A percentile compares a stretch with the other conserved stretches of the same genome.
These are phyloP conservation scores for Drosophila willistoni DNA, from an alignment of 1,140 invertebrate genomes.

Conservation along the genomic window DNA sequence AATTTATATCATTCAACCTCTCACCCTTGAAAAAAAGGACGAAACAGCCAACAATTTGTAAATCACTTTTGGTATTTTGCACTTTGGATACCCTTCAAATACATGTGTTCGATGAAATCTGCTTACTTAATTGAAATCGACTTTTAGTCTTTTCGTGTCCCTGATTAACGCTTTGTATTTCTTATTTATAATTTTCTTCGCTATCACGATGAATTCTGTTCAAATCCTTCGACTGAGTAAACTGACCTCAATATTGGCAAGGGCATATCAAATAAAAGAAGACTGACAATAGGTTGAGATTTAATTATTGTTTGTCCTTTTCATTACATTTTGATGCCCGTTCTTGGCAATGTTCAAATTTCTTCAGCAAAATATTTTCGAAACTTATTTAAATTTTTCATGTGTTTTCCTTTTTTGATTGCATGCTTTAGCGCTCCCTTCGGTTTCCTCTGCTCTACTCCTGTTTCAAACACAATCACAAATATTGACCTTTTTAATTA, in stretches of 20 bases:
- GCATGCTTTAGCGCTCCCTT: neutral
- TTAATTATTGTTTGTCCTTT: slow-evolving; percentile 16
- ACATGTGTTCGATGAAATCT: too few relatives aligned
- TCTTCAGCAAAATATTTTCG: slow-evolving; percentile 1
- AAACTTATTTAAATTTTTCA: slow-evolving; percentile 18
- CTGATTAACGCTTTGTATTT: too few relatives aligned
- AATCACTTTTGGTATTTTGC: neutral
- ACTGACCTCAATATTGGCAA: neutral
- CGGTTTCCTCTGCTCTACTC: neutral
- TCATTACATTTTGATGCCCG: slow-evolving; percentile 7
- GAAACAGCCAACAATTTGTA: neutral
- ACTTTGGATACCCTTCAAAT: neutral
- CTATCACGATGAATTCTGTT: neutral
- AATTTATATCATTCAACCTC: neutral
- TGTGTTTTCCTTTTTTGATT: slow-evolving; percentile 18
- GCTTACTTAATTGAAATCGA: too few relatives aligned
- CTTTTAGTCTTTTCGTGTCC: too few relatives aligned
- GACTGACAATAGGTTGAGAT: slow-evolving; percentile 16
- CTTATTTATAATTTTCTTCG: too few relatives aligned
- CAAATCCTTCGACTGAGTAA: neutral
- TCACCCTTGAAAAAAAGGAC: neutral
- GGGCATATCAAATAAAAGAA: neutral
- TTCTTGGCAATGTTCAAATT: neutral
- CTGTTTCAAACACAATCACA: slow-evolving; percentile 21
- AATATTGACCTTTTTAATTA: slow-evolving; percentile 78